Percentiles rank a stretch among this genome's conserved stretches.
phyloP scores from a whole-genome alignment of 2,888 invertebrate genomes.

The Microctonus brassicae region DNA sequence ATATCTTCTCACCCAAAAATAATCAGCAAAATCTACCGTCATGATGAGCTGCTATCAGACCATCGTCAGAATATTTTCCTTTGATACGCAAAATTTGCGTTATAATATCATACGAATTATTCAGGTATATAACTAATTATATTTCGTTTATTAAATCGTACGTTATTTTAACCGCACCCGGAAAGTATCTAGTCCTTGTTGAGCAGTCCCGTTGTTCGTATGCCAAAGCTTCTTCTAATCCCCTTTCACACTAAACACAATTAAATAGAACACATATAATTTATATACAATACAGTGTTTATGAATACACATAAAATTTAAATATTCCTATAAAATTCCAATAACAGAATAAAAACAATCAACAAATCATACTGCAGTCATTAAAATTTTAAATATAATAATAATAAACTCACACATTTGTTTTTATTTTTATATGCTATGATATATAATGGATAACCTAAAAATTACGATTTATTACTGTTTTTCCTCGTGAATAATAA shows the following conservation, averaged over 20 bases:
- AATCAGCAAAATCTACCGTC: slow-evolving; percentile 75
- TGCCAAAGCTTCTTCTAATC: slow-evolving; percentile 16
- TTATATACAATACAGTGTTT: not conserved
- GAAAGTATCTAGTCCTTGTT: not conserved
- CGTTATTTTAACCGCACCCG: slow-evolving; percentile 38
- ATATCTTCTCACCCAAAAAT: slow-evolving; percentile 74
- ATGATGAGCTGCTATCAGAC: slow-evolving; percentile 68
- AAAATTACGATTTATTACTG: no score
- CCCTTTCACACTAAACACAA: slow-evolving; percentile 10
- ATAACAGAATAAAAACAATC: no score
- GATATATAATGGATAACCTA: no score
- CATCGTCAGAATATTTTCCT: slow-evolving; percentile 52
- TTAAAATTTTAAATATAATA: no score
- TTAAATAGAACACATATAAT: not conserved
- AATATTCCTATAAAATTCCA: not conserved
- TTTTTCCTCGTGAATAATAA: no score
- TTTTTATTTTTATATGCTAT: no score
- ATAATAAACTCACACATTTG: no score
- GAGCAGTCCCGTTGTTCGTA: slow-evolving; percentile 29
- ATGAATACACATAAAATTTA: not conserved
- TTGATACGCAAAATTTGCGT: not conserved
- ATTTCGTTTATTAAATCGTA: no score
- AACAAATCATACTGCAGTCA: no score
- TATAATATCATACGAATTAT: no score
- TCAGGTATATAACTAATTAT: no score